Evolutionary conservation across 1,140 invertebrate species (phyloP), one percentile per base, ranked within the genome.

Genomic region (Triops cancriformis): DNA sequence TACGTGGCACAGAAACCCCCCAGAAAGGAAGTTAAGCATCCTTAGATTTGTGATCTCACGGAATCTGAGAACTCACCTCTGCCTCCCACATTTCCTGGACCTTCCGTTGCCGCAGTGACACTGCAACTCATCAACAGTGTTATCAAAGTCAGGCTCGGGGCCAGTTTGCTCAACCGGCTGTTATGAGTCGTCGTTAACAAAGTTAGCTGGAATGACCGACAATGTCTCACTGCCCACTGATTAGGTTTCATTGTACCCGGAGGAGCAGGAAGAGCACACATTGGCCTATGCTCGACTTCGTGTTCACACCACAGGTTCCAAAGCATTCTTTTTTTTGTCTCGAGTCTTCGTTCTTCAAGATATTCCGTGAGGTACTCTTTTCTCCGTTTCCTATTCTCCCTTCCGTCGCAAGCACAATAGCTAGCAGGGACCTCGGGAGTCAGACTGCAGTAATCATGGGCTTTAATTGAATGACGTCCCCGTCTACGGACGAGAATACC

Each of bases 151-250:
- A 64, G 51, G 18, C 14, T 18, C 23, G 14, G 18, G n/a, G 5
- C 51, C 51, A 23, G 18, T 18, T 64, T 64, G 14, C 51, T 23
- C 14, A 64, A n/a, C 51, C 18, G 14, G 51, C 51, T 23, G 9
- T 64, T 64, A 64, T 14, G 51, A 64, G 51, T 4, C 51, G 51
- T 64, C 14, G 18, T 64, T 64, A 64, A 64, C 51, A 64, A 64
- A 18, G 23, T 64, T 64, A 23, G 51, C 51, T 23, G 10, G 6
- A 64, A 64, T 23, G 51, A 64, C 51, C 23, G 18, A 64, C 51
- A 23, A 64, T 64, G 51, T 64, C 51, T 5, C 51, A 64, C 51
- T 64, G 51, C 51, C 51, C 51, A 64, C 51, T 64, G 51, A 64
- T 64, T 23, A 64, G 51, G 51, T 23, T 64, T 23, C 51, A 64